Evolutionary conservation across 2,113 vertebrate genomes (phyloP).

Genomic region (Trematocara nigrifrons): DNA sequence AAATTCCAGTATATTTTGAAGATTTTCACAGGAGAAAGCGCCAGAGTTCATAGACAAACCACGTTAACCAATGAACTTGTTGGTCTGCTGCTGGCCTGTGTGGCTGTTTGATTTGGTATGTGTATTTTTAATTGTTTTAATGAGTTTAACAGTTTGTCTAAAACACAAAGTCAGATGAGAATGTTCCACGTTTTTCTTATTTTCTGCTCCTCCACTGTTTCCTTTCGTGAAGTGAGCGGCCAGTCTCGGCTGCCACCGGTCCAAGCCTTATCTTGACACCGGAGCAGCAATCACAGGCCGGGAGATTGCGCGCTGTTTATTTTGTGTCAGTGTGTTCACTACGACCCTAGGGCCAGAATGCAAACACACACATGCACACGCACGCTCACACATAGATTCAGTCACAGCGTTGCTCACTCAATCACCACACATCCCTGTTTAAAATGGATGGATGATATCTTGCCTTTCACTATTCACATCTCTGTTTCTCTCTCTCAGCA

Average conservation of each 20-base stretch:
- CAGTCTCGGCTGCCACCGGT: constrained; percentile 43
- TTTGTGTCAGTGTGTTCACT: constrained; percentile 56
- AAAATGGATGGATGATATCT: constrained; percentile 76
- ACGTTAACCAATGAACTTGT: background rate
- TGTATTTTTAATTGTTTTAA: background rate
- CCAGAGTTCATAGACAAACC: background rate
- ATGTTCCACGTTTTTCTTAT: background rate
- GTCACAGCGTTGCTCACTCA: constrained; percentile 47
- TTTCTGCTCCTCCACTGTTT: background rate
- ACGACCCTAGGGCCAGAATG: constrained; percentile 50
- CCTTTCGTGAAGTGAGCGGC: background rate
- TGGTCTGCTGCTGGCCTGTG: background rate
- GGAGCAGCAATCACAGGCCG: constrained; percentile 63
- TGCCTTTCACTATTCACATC: constrained; percentile 63
- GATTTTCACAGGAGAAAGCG: background rate
- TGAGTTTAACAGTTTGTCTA: background rate
- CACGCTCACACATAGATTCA: constrained; percentile 26
- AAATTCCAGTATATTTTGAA: background rate
- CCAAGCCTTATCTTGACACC: constrained; percentile 72
- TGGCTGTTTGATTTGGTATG: background rate
- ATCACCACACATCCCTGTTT: constrained; percentile 56
- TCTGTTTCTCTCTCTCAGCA: constrained; percentile 50
- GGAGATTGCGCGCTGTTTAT: constrained; percentile 73
- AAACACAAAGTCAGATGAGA: background rate
- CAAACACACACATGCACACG: constrained; percentile 39